Evolutionary conservation across 2,797 vertebrate genomes (phyloP), one percentile per base, ranked within the genome.

Genomic region (Arctocebus calabarensis): DNA sequence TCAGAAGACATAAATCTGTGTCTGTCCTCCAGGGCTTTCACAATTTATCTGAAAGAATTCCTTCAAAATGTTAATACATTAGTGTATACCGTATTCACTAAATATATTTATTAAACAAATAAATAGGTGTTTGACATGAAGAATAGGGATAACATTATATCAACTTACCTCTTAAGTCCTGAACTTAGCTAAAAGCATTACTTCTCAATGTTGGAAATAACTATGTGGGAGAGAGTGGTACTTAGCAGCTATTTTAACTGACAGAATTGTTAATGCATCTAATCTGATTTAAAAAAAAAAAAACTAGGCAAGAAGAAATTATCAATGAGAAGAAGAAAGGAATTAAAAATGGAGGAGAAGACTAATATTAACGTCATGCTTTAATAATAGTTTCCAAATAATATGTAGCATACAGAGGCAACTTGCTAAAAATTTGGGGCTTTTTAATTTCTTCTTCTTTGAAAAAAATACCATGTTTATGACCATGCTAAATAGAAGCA

Each of bases 361-460:
- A 66, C 6, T 45, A 93, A 48, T 5, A 61, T 52, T 52, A 52
- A 52, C 16, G 40, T 71, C 20, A 71, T 13, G 62, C 25, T 52
- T 85, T 68, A 90, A 40, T 43, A 89, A 34, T 61, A 62, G 10
- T 9, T 84, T 20, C 59, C 57, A 89, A 82, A 68, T n/a, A 88
- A 88, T 20, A 74, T 1, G 55, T 2, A 66, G 27, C 7, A 90
- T 34, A 86, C 4, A 64, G 77, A 57, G 12, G 2, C 43, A 74
- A 70, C 25, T 37, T 66, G 22, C 27, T 59, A 86, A 22, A 86
- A 62, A 61, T 55, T 73, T 68, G 66, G n/a, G 6, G 52, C 34
- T 83, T 22, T 32, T 81, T 68, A 61, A 45, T 79, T 59, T 86
- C 52, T 22, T 71, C 29, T 88, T 88, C 34, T 94, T 90, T 62